A percentile compares a stretch with the other conserved stretches of the same genome.
phyloP scores from a whole-genome alignment of 2,888 invertebrate species.

The Agonopterix subpropinquella region DNA sequence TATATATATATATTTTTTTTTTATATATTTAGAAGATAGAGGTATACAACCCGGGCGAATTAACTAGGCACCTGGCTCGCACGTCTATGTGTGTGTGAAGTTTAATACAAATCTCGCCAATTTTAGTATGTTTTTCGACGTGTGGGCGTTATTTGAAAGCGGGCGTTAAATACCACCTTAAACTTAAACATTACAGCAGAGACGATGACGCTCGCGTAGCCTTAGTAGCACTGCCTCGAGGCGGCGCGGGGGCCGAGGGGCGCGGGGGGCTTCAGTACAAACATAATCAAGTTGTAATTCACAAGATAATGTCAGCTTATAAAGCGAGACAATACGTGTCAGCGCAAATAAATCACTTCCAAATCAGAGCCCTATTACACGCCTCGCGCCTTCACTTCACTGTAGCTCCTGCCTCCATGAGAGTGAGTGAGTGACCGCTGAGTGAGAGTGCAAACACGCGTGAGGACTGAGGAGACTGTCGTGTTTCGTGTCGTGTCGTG shows the following conservation, averaged over 20 bases:
- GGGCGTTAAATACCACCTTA: too few species aligned
- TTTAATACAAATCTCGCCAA: too few species aligned
- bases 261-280: background rate
- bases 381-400: background rate
- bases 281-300: slow-evolving; percentile 3
- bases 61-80: too few species aligned
- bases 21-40: too few species aligned
- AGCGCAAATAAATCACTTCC: background rate
- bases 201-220: background rate
- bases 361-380: background rate
- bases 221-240: background rate
- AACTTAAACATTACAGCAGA: too few species aligned
- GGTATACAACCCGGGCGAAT: too few species aligned
- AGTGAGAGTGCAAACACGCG: background rate
- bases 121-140: too few species aligned
- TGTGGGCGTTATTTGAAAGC: too few species aligned
- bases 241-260: background rate
- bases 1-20: too few species aligned
- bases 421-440: background rate
- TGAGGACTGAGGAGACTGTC: background rate
- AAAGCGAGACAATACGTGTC: background rate
- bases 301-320: slow-evolving; percentile 9
- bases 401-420: background rate
- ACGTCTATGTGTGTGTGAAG: too few species aligned
- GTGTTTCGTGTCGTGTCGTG: background rate